Conservation (phyloP, 2,113 vertebrate genomes). For the Melanocharis versteri region DNA sequence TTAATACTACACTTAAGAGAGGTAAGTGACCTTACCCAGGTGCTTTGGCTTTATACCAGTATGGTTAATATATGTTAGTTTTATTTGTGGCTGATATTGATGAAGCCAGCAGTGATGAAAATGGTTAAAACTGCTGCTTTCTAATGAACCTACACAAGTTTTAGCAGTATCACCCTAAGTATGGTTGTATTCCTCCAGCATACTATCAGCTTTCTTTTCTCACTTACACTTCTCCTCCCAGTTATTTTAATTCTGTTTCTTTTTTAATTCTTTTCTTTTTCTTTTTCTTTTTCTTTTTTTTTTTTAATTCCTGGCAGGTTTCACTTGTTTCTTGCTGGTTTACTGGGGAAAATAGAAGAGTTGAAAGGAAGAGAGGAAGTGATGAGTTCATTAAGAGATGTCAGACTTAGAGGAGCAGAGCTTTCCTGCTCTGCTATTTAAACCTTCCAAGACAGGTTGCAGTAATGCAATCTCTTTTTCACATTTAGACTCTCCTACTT, state of each 20-base stretch:
- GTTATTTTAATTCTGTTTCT: not conserved
- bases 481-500: not conserved
- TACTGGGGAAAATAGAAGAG: not conserved
- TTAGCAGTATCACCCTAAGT: not conserved
- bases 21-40: not conserved
- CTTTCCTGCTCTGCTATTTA: not conserved
- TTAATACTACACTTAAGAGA: not conserved
- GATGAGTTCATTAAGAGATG: not conserved
- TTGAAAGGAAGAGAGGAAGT: not conserved
- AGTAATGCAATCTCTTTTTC: slow-evolving; percentile 14
- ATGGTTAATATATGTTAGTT: not conserved
- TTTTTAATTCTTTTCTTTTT: not conserved
- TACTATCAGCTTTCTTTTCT: not conserved
- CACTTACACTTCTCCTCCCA: not conserved
- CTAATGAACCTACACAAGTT: not conserved
- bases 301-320: not conserved
- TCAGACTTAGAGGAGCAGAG: not conserved
- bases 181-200: not conserved
- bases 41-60: not conserved
- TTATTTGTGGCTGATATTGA: not conserved
- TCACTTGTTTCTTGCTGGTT: not conserved
- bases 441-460: slow-evolving; percentile 4
- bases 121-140: not conserved
- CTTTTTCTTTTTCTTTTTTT: not conserved
- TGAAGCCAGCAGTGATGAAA: not conserved